Percentiles rank a stretch among this genome's conserved stretches.
phyloP scores from a whole-genome alignment of 35 echinoderm and acorn worm species.

The Apostichopus japonicus region DNA sequence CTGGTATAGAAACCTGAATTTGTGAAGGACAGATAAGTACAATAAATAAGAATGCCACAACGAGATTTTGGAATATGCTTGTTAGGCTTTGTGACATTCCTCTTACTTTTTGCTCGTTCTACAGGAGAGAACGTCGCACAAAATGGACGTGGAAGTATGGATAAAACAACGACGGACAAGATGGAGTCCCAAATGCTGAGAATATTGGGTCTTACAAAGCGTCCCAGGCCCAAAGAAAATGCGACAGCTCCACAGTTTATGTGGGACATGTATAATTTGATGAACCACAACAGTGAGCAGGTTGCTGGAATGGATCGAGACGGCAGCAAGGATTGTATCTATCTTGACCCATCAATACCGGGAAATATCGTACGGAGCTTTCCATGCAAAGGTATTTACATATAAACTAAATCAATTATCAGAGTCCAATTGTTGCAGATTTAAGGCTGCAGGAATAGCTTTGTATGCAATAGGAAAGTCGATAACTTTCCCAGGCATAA shows the following conservation, averaged over 20 bases:
- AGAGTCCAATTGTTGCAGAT: too few relatives aligned
- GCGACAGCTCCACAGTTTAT: constrained; percentile 94
- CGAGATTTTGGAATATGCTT: background rate
- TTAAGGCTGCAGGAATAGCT: too few relatives aligned
- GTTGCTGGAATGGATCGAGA: constrained; percentile 23
- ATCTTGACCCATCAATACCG: constrained; percentile 66
- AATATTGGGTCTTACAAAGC: constrained; percentile 77
- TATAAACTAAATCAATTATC: too few relatives aligned
- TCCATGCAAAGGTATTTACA: constrained; percentile 78
- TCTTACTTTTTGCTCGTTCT: background rate
- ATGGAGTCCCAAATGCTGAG: constrained; percentile 89
- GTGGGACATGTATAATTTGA: constrained; percentile 89
- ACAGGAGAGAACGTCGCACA: background rate
- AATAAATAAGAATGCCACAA: background rate
- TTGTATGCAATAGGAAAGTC: too few relatives aligned
- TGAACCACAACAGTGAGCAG: constrained; percentile 25
- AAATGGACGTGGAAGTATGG: background rate
- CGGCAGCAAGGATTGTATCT: constrained; percentile 49
- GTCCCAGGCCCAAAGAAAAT: constrained; percentile 79
- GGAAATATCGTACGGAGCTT: constrained; percentile 91
- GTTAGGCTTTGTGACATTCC: background rate
- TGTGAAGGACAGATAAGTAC: background rate
- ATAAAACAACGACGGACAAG: constrained; percentile 5
- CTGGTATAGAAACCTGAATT: background rate
- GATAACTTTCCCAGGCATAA: too few relatives aligned